Evolutionary conservation across 2,113 vertebrate genomes (phyloP).

Genomic region (Neofelis nebulosa): DNA sequence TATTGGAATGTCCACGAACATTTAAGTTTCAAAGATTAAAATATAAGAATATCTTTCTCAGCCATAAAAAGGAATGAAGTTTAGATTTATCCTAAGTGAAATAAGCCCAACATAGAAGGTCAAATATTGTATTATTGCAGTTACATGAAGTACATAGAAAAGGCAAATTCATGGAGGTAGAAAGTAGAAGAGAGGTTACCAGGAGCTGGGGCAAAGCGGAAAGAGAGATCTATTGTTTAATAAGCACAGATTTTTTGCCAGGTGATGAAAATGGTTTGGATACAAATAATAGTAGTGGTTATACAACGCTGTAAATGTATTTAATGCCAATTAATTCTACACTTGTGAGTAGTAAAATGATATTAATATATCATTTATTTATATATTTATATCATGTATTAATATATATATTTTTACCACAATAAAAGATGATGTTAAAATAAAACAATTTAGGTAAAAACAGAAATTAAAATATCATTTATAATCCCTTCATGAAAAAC

Average conservation of each 20-base stretch:
- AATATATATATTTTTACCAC: background rate
- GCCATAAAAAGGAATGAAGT: background rate
- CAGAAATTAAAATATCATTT: background rate
- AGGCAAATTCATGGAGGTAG: background rate
- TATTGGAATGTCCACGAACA: background rate
- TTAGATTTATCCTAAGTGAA: background rate
- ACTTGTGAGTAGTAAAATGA: background rate
- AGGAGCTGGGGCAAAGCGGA: background rate
- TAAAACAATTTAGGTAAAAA: background rate
- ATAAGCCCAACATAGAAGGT: background rate
- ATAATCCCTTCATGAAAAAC: background rate
- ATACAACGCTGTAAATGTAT: background rate
- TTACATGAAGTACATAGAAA: background rate
- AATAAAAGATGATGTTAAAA: background rate
- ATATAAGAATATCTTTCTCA: constrained; percentile 5
- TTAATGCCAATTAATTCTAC: background rate
- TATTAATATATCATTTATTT: background rate
- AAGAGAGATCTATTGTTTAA: background rate
- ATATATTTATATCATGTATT: no score
- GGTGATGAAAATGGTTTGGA: background rate
- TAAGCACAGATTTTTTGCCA: background rate
- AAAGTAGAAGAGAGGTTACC: background rate
- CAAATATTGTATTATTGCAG: background rate
- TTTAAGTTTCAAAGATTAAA: background rate
- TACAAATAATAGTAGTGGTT: background rate